Evolutionary conservation across 2,888 invertebrate genomes (phyloP).

Genomic region (Ctena decussata): DNA sequence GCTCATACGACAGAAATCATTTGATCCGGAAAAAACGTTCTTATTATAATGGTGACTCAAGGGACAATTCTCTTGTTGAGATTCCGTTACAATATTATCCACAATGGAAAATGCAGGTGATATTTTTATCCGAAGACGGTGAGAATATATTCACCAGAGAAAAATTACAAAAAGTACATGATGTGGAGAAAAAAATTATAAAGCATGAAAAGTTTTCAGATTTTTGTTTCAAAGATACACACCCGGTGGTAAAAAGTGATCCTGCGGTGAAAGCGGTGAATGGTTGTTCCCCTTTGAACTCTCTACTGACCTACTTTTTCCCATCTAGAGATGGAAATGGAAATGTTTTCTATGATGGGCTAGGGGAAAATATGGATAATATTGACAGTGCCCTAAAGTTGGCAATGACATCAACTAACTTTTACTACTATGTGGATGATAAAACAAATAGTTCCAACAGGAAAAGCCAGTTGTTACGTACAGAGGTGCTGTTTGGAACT

Average conservation of each 20-base stretch:
- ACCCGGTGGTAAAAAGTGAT: constrained; percentile 46
- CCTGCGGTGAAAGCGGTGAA: constrained; percentile 70
- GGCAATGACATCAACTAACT: constrained; percentile 81
- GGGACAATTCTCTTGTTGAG: background rate
- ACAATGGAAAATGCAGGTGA: constrained; percentile 73
- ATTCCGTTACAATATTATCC: constrained; percentile 53
- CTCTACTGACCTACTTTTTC: constrained; percentile 83
- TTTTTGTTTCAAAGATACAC: constrained; percentile 78
- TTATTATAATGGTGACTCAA: background rate
- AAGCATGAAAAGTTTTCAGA: constrained; percentile 75
- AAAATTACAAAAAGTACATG: constrained; percentile 76
- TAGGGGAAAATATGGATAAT: constrained; percentile 78
- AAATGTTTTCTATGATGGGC: constrained; percentile 78
- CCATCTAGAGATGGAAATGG: constrained; percentile 75
- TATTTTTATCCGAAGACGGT: constrained; percentile 79
- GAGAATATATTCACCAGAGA: constrained; percentile 83
- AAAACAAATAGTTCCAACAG: constrained; percentile 77
- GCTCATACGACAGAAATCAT: background rate
- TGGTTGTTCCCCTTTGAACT: constrained; percentile 83
- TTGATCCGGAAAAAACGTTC: background rate
- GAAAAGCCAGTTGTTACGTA: constrained; percentile 77
- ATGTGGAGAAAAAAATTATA: constrained; percentile 79
- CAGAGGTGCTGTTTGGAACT: constrained; percentile 83
- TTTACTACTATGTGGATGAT: constrained; percentile 84
- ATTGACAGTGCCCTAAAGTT: constrained; percentile 79